Base-by-base conservation (phyloP, 1,140 invertebrate genomes). In the Agraylea sexmaculata region DNA sequence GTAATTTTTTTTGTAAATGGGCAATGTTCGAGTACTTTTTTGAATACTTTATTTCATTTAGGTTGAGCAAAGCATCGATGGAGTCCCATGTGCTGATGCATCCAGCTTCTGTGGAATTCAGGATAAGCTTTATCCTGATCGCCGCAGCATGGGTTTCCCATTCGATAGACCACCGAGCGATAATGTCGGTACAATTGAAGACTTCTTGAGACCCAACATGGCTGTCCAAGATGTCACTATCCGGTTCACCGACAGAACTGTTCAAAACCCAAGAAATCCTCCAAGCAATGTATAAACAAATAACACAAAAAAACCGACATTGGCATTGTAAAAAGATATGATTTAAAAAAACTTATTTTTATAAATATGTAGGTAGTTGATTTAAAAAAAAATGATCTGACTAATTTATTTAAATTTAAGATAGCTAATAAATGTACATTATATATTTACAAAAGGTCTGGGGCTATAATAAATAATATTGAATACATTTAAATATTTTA, bases 21-120 rank as follows among this genome's bases (percentile, higher is more conserved):
- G 10, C 7, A 4, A 11, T 31, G 42, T 37, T 29, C 36, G 18
- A 33, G 13, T 16, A 40, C 33, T 31, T 10, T 25, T 4, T n/a
- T n/a, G n/a, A n/a, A n/a, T n/a, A n/a, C n/a, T 32, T 32, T 23
- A 35, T n/a, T 16, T 13, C 20, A 5, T 36, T 5, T 48, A 76
- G 74, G 55, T 77, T 7, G 57, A 68, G 12, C 75, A 77, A 59
- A 63, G 69, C 29, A 50, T 69, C 4, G 60, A 64, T 2, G 53
- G 53, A 3, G 59, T 60, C 2, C 40, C 57, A 6, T 78, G 70
- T 60, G 69, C 64, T 12, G 73, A 77, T 51, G 75, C 74, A 2
- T 64, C 69, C 34, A 71, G 65, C 42, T 79, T 77, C 43, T 78
- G 76, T 30, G 81, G 82, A 18, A 66, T 79, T 3, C 71, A 75